Evolutionary conservation across 2,888 invertebrate genomes (phyloP).

Genomic region (Phyto melanocephala): DNA sequence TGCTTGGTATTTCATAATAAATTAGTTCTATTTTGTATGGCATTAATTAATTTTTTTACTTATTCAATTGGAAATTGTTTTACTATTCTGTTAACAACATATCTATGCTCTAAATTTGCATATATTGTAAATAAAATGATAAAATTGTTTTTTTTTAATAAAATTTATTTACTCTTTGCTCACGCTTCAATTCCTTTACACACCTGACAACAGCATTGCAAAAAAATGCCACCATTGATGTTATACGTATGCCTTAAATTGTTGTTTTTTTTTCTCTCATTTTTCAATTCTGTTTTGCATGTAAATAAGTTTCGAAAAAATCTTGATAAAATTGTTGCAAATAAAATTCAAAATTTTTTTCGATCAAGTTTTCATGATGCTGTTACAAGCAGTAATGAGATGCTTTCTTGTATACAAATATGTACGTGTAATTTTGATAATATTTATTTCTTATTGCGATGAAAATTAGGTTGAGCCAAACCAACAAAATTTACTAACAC

Average conservation of each 20-base stretch:
- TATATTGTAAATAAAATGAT: too few species aligned
- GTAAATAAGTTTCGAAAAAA: not conserved
- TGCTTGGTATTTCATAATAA: too few species aligned
- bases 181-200: not conserved
- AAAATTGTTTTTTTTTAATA: too few species aligned
- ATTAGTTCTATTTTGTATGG: too few species aligned
- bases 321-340: slow-evolving; percentile 41
- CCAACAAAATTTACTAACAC: too few species aligned
- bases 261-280: not conserved
- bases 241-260: not conserved
- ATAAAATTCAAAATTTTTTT: slow-evolving; percentile 36
- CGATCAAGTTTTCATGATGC: not conserved
- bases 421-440: slow-evolving; percentile 36
- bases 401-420: slow-evolving; percentile 28
- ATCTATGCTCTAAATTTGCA: too few species aligned
- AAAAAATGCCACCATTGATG: slow-evolving; percentile 29
- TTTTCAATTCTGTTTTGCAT: not conserved
- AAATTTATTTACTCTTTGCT: too few species aligned
- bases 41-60: too few species aligned
- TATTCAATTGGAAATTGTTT: too few species aligned
- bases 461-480: slow-evolving; percentile 1
- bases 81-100: too few species aligned
- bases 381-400: slow-evolving; percentile 23
- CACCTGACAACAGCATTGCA: not conserved
- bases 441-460: slow-evolving; percentile 19